Base-by-base conservation (phyloP, 2,797 vertebrate species). In the Telmatherina bonti region DNA sequence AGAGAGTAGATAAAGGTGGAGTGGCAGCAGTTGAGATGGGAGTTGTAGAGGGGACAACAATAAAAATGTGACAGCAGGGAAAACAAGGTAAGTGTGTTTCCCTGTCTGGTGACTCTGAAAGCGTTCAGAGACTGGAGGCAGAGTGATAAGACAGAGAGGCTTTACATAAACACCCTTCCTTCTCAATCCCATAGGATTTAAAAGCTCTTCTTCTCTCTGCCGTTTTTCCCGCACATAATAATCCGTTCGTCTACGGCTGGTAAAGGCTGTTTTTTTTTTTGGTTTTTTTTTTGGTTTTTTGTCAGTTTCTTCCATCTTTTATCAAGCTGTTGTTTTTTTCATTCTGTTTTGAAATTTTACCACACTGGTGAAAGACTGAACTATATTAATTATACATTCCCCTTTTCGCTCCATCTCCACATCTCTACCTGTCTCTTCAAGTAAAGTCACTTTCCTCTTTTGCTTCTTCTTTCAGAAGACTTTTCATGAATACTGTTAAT, bases 1-100 rank as follows among this genome's bases (percentile, higher is more conserved):
- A 64, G 74, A 65, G 56, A 68, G 61, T 51, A 85, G 89, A 90
- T 89, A 72, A 87, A 90, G 85, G 86, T 58, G 83, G 73, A 90
- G 82, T 81, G 82, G 55, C 78, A 83, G 78, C 88, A 72, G 85
- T 76, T 81, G 75, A 79, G 73, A 64, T 11, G 64, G 63, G 64
- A 76, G 67, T 61, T 70, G 80, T 61, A 65, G 76, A 83, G 56
- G 62, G 59, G 61, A 72, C 83, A 78, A 87, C 72, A 81, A 84
- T 78, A 43, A 62, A 73, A 73, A 76, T 6, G 67, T 81, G 82
- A 82, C 75, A 67, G 61, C 30, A 38, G 66, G 74, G 74, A 70
- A 77, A 73, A 77, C 29, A 33, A 72, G 70, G 63, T 53, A 74
- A 81, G 70, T 35, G 64, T 31, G 62, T 54, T 61, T 70, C 45